phyloP scores from a whole-genome alignment of 1,140 invertebrate species.

The Neodiprion lecontei region DNA sequence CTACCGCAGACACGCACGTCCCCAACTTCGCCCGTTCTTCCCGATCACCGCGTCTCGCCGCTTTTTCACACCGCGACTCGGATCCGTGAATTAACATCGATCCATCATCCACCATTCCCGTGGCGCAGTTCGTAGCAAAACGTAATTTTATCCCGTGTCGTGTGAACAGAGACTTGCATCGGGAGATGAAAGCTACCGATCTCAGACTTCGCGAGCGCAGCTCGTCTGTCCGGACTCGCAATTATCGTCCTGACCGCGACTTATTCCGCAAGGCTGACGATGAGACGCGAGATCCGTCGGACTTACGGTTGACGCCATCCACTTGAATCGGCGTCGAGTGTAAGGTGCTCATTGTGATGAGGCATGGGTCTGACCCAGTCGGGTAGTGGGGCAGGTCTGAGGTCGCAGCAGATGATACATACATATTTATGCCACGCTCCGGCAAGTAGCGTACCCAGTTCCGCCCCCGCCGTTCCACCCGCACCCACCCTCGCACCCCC shows the following conservation, averaged over 20 bases:
- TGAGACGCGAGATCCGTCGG: background rate
- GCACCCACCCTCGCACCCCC: slow-evolving; percentile 3
- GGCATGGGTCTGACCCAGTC: slow-evolving; percentile 63
- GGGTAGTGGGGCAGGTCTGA: slow-evolving; percentile 57
- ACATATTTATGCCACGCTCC: slow-evolving; percentile 63
- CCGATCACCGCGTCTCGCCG: background rate
- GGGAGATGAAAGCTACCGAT: background rate
- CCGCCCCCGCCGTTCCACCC: slow-evolving; percentile 10
- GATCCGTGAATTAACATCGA: too few species aligned
- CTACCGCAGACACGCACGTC: slow-evolving; percentile 7
- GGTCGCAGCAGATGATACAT: slow-evolving; percentile 58
- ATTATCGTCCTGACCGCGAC: too few species aligned
- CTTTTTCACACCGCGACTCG: too few species aligned
- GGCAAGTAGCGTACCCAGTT: slow-evolving; percentile 35
- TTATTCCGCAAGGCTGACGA: too few species aligned
- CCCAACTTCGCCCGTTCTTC: slow-evolving; percentile 27
- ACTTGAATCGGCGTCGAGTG: slow-evolving; percentile 43
- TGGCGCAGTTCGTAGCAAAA: background rate
- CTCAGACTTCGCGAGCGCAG: background rate
- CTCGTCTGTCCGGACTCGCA: too few species aligned
- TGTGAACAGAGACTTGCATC: background rate
- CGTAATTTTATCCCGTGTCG: slow-evolving; percentile 8
- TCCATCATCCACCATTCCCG: slow-evolving; percentile 3
- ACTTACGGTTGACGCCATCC: slow-evolving; percentile 31
- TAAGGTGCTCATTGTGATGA: slow-evolving; percentile 63